Conservation (phyloP, 2,797 vertebrate genomes). For the Sarcoramphus papa region DNA sequence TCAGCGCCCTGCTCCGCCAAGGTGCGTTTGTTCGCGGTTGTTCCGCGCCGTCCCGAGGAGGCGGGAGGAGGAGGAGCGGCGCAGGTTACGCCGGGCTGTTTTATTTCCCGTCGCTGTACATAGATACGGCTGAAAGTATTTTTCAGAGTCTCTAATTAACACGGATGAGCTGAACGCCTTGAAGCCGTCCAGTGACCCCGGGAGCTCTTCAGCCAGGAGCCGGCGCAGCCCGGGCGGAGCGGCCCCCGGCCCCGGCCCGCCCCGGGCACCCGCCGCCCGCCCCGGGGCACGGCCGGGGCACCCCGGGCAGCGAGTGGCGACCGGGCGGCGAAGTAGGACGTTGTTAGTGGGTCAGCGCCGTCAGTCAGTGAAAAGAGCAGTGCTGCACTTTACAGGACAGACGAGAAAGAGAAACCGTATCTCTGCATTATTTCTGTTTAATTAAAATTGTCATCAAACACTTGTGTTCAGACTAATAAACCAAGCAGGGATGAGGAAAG, state of each 20-base stretch:
- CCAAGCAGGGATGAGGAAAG: constrained; percentile 69
- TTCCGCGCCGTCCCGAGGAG: background rate
- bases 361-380: constrained; percentile 73
- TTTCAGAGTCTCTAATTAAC: constrained; percentile 43
- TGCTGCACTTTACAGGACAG: constrained; percentile 76
- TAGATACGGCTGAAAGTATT: constrained; percentile 11
- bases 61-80: background rate
- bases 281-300: constrained; percentile 12
- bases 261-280: background rate
- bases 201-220: background rate
- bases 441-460: constrained; percentile 81
- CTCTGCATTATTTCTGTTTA: constrained; percentile 77
- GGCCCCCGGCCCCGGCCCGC: background rate
- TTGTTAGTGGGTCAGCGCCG: constrained; percentile 64
- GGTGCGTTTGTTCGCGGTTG: background rate
- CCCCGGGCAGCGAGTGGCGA: background rate
- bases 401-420: constrained; percentile 71
- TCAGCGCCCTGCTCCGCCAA: background rate
- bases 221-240: background rate
- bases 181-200: background rate
- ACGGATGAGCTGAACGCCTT: background rate
- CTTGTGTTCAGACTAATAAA: constrained; percentile 75
- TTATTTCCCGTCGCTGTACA: background rate
- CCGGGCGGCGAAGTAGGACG: constrained; percentile 10
- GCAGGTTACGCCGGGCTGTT: background rate